Evolutionary conservation across 2,797 vertebrate genomes (phyloP), one percentile per base, ranked within the genome.

Genomic region (Acipenser transmontanus): DNA sequence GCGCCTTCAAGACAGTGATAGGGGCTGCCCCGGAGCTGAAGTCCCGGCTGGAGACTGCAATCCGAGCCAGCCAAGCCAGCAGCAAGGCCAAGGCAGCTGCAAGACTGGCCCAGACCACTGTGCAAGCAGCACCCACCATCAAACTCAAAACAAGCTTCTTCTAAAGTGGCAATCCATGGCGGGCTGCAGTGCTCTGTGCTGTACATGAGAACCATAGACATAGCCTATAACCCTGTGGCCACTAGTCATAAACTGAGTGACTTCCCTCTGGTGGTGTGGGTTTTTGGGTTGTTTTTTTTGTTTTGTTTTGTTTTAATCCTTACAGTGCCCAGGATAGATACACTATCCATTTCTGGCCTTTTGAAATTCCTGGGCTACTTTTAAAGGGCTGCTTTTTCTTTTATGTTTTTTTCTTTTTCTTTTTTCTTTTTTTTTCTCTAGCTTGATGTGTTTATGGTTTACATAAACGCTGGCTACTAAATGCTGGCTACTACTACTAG

Each of bases 111-210:
- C 88, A 92, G 83, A 95, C 96, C 8, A 71, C 92, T 8, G 87
- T 91, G 57, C 95, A 93, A 78, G 93, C 93, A 61, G 87, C 91
- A n/a, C 97, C 97, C 12, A 98, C 95, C 74, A 99, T 99, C 84
- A 99, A 97, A 91, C 93, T 99, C 67, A 99, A 99, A 82, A 99
- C 92, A 0, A 99, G 90, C 82, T 99, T 99, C 86, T 98, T 99
- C 87, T 99, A 80, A 91, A 81, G 70, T 68, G n/a, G 13, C 60
- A 49, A 68, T 64, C 68, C 48, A 10, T 3, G 34, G 34, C 34
- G 34, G 34, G 34, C 34, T 34, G 34, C 34, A 34, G 34, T 34
- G 4, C 34, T 34, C 34, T 34, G 4, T 34, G 34, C 34, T 34
- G 2, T 34, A 34, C 34, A 34, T 34, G 34, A 34, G 34, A 34